Percentiles rank a stretch among this genome's conserved stretches.
phyloP scores from a whole-genome alignment of 1,140 invertebrate genomes.

The Eulimnadia texana region DNA sequence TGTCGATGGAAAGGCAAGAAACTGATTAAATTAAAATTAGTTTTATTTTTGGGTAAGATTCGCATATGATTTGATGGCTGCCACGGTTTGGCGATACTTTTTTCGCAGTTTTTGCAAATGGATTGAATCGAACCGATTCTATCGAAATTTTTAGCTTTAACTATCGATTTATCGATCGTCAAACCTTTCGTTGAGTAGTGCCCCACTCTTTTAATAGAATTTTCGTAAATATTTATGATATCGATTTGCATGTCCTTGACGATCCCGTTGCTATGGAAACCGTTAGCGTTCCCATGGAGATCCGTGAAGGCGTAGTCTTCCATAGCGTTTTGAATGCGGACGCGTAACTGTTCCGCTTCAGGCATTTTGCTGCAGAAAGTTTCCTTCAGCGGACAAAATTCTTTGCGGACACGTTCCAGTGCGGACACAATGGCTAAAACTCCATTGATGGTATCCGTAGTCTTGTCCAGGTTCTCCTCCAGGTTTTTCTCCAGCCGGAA shows the following conservation, averaged over 20 bases:
- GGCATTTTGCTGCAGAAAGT: background rate
- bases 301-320: background rate
- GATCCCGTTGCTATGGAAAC: background rate
- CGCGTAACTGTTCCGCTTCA: background rate
- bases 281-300: background rate
- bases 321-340: background rate
- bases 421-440: background rate
- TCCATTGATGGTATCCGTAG: slow-evolving; percentile 3
- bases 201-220: background rate
- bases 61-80: slow-evolving; percentile 8
- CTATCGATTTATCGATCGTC: background rate
- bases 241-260: background rate
- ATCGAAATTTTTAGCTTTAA: background rate
- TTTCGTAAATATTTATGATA: background rate
- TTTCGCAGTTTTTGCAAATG: background rate
- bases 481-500: background rate
- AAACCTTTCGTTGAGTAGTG: background rate
- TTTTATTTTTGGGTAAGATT: slow-evolving; percentile 1
- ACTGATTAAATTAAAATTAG: slow-evolving; percentile 8
- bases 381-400: slow-evolving; percentile 1
- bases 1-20: slow-evolving; percentile 9
- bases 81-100: slow-evolving; percentile 2
- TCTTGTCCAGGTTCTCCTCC: background rate
- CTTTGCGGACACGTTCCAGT: slow-evolving; percentile 4
- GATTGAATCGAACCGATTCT: background rate